These are phyloP conservation scores for Anguilla obscura DNA, from an alignment of 2,797 vertebrate species.

Conservation along the genomic window DNA sequence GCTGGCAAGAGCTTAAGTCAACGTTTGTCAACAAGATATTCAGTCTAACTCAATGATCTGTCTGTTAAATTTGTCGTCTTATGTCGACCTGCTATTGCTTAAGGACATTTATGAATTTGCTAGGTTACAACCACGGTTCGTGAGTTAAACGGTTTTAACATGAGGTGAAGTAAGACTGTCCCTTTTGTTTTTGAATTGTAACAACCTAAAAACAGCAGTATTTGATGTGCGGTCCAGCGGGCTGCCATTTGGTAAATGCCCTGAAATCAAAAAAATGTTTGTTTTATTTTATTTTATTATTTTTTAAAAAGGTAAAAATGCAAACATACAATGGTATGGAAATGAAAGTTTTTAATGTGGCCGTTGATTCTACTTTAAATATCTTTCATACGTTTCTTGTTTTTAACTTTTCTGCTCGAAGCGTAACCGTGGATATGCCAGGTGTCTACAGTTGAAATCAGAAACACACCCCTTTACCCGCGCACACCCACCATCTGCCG, in stretches of 20 bases:
- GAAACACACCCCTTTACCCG: neutral
- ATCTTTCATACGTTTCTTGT: neutral
- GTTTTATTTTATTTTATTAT: no score
- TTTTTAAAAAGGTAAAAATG: neutral
- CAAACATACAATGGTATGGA: neutral
- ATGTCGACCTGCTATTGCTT: neutral
- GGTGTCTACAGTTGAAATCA: conserved; percentile 3
- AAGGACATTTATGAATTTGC: neutral
- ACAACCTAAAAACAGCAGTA: neutral
- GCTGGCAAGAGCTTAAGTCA: neutral
- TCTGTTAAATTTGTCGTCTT: neutral
- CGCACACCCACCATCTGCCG: neutral
- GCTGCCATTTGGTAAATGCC: neutral
- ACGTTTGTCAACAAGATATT: neutral
- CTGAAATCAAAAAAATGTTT: neutral
- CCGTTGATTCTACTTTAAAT: neutral
- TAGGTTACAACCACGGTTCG: neutral
- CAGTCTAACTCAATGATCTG: neutral
- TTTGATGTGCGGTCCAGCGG: neutral
- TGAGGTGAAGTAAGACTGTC: neutral
- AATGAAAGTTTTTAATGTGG: neutral
- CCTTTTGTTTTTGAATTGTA: neutral
- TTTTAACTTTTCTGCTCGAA: neutral
- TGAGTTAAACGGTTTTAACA: neutral
- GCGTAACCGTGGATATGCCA: neutral